Evolutionary conservation across 2,113 vertebrate genomes (phyloP).

Genomic region (Numenius arquata): DNA sequence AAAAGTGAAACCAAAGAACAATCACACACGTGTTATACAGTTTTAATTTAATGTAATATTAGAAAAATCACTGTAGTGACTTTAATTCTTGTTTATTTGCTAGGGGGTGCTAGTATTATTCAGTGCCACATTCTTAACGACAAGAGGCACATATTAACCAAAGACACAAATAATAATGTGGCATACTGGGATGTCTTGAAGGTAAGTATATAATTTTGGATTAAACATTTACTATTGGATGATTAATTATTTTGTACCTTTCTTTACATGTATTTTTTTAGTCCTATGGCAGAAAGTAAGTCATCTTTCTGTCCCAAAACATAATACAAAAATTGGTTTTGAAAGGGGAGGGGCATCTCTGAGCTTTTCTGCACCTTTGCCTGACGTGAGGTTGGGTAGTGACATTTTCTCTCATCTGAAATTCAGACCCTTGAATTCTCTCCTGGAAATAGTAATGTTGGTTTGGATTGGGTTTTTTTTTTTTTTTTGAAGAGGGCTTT

Average conservation of each 20-base stretch:
- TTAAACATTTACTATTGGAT: background rate
- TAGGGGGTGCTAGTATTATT: slow-evolving; percentile 97
- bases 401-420: background rate
- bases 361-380: background rate
- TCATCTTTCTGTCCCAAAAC: background rate
- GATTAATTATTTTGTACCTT: background rate
- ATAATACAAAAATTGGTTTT: background rate
- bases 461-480: background rate
- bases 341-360: background rate
- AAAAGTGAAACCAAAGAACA: background rate
- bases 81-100: slow-evolving; percentile 26
- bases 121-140: slow-evolving; percentile 99
- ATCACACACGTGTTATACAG: background rate
- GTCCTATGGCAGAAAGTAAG: background rate
- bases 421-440: background rate
- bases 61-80: background rate
- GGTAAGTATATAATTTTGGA: slow-evolving; percentile 70
- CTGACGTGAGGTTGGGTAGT: accelerated
- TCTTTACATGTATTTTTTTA: background rate
- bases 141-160: slow-evolving; percentile 98
- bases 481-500: background rate
- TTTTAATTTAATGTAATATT: background rate
- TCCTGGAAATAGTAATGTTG: background rate
- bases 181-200: slow-evolving; percentile 98
- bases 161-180: slow-evolving; percentile 98